Percentiles rank a stretch among this genome's conserved stretches.
Conservation (phyloP, 2,113 vertebrate species). For the Tetrax tetrax region DNA sequence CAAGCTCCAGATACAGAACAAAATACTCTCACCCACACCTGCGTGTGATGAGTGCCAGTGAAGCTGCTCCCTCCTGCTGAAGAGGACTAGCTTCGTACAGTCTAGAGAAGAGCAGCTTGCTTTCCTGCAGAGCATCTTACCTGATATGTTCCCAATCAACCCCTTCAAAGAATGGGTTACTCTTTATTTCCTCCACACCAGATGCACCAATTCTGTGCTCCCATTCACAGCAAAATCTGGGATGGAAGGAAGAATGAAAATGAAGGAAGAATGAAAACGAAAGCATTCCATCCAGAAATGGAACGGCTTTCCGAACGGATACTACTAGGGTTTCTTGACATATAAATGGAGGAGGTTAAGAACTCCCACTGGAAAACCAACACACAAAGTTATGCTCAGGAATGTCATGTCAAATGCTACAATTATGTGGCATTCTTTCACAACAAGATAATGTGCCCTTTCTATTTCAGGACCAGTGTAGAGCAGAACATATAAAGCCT, state of each 20-base stretch:
- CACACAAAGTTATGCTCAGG: not conserved
- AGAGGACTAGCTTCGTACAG: not conserved
- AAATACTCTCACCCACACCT: not conserved
- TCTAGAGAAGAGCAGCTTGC: not conserved
- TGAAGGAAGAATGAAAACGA: conserved; percentile 40
- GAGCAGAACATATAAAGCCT: not conserved
- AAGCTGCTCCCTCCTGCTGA: not conserved
- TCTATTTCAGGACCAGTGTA: not conserved
- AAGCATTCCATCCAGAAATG: conserved; percentile 37
- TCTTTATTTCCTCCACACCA: conserved; percentile 95
- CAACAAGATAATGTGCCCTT: not conserved
- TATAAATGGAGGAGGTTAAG: not conserved
- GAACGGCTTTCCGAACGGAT: conserved; percentile 22
- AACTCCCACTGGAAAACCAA: not conserved
- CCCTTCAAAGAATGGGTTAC: conserved; percentile 95
- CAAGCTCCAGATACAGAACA: not conserved
- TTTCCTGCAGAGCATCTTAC: conserved; percentile 71
- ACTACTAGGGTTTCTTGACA: not conserved
- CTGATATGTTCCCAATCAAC: conserved; percentile 99
- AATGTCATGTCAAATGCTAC: not conserved
- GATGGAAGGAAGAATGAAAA: conserved; percentile 69
- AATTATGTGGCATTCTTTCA: not conserved
- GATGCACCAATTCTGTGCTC: conserved; percentile 91
- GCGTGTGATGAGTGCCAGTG: not conserved
- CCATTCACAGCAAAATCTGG: conserved; percentile 98